These are phyloP conservation scores for Drosophila nigricruria DNA, from an alignment of 2,888 invertebrate species.

Conservation along the genomic window DNA sequence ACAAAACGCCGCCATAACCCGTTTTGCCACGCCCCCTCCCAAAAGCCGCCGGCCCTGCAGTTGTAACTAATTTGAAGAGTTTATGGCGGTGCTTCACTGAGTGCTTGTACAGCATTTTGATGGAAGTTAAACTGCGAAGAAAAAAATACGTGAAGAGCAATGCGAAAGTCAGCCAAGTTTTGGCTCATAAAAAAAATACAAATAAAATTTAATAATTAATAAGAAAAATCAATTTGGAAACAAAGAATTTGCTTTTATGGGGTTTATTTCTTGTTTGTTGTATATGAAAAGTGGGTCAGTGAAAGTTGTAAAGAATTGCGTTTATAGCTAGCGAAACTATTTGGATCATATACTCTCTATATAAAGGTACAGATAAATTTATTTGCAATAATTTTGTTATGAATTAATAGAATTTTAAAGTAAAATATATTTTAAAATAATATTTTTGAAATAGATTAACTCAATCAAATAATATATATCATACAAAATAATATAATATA, in stretches of 20 bases:
- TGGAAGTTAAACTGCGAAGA: slow-evolving; percentile 6
- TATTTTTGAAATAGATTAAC: too few relatives aligned
- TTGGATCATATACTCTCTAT: neutral
- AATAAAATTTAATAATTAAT: neutral
- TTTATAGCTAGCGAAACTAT: neutral
- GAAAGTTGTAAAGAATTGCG: neutral
- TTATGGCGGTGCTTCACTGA: slow-evolving; percentile 21
- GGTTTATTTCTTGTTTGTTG: neutral
- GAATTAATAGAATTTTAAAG: too few relatives aligned
- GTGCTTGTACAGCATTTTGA: slow-evolving; percentile 30
- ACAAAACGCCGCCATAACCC: slow-evolving; percentile 12
- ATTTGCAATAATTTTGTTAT: too few relatives aligned
- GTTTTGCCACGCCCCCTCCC: neutral
- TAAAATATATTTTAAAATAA: too few relatives aligned
- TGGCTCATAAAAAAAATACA: neutral
- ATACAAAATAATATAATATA: too few relatives aligned
- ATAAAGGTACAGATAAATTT: neutral
- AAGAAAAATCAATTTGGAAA: neutral
- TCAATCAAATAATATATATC: too few relatives aligned
- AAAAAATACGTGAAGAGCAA: neutral
- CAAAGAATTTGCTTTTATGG: neutral
- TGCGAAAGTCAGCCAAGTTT: neutral
- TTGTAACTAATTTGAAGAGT: slow-evolving; percentile 40
- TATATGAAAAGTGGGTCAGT: neutral
- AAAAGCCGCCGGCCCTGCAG: slow-evolving; percentile 3